phyloP scores from a whole-genome alignment of 2,797 vertebrate genomes.

The Urophycis tenuis region DNA sequence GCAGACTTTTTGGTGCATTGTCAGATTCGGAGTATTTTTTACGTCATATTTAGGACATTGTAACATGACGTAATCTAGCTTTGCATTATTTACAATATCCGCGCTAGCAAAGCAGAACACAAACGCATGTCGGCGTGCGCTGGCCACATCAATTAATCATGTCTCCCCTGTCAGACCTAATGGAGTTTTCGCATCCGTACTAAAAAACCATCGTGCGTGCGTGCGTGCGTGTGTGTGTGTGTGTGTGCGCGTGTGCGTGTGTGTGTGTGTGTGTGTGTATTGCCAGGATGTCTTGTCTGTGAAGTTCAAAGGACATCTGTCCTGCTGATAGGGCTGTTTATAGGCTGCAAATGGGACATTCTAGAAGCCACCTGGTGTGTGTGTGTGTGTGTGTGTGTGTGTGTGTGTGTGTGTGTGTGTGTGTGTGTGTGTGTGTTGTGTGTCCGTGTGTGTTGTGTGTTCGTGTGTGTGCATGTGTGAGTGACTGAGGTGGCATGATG shows the following conservation, averaged over 20 bases:
- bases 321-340: constrained; percentile 38
- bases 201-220: constrained; percentile 37
- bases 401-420: constrained; percentile 9
- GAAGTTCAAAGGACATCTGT: constrained; percentile 56
- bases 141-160: constrained; percentile 64
- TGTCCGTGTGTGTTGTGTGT: neutral
- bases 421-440: constrained; percentile 11
- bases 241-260: constrained; percentile 13
- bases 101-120: constrained; percentile 49
- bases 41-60: constrained; percentile 60
- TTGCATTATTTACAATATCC: constrained; percentile 67
- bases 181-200: constrained; percentile 59
- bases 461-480: constrained; percentile 1
- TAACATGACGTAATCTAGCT: constrained; percentile 62
- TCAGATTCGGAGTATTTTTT: constrained; percentile 23
- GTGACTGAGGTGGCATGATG: too few relatives aligned
- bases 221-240: constrained; percentile 4
- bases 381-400: constrained; percentile 16
- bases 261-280: constrained; percentile 30
- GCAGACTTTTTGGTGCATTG: constrained; percentile 14
- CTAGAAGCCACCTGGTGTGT: constrained; percentile 48
- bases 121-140: constrained; percentile 47
- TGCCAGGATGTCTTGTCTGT: constrained; percentile 44
- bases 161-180: constrained; percentile 55
- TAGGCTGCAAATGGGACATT: constrained; percentile 44